Conservation (phyloP, 2,113 vertebrate species). For the Ceyx cyanopectus region DNA sequence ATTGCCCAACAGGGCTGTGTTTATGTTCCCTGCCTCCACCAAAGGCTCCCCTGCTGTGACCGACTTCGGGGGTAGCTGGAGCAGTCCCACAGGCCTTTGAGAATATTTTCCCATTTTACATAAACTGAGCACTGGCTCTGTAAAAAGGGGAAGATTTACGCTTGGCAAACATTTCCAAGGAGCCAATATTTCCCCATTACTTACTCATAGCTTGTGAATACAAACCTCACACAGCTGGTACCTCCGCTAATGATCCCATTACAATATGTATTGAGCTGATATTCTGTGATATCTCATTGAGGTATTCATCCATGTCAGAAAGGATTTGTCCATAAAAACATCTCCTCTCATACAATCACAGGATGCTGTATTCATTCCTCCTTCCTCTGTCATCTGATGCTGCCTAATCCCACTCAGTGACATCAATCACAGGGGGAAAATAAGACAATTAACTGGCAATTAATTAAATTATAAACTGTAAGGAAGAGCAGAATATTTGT, state of each 20-base stretch:
- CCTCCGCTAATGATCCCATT: constrained; percentile 70
- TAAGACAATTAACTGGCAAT: constrained; percentile 70
- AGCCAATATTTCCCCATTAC: constrained; percentile 31
- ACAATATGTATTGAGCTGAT: constrained; percentile 61
- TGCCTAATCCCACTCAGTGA: constrained; percentile 67
- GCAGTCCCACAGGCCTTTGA: background rate
- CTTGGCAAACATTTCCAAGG: constrained; percentile 66
- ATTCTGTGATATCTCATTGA: constrained; percentile 55
- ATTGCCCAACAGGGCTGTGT: fast-evolving
- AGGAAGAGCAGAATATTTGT: constrained; percentile 54
- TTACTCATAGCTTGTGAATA: constrained; percentile 62
- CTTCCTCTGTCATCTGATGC: constrained; percentile 62
- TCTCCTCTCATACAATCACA: constrained; percentile 37
- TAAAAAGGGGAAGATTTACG: constrained; percentile 48
- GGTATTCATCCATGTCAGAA: constrained; percentile 73
- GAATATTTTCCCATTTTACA: constrained; percentile 24
- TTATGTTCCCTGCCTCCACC: background rate
- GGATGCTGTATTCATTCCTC: constrained; percentile 16
- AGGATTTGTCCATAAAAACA: constrained; percentile 70
- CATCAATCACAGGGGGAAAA: constrained; percentile 70
- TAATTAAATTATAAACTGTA: constrained; percentile 70
- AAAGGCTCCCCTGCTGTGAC: background rate
- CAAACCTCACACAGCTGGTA: constrained; percentile 62
- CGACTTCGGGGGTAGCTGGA: background rate
- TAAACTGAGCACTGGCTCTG: constrained; percentile 16